Evolutionary conservation across 2,888 invertebrate species (phyloP), one percentile per base, ranked within the genome.

Genomic region (Acrobasis consociella): DNA sequence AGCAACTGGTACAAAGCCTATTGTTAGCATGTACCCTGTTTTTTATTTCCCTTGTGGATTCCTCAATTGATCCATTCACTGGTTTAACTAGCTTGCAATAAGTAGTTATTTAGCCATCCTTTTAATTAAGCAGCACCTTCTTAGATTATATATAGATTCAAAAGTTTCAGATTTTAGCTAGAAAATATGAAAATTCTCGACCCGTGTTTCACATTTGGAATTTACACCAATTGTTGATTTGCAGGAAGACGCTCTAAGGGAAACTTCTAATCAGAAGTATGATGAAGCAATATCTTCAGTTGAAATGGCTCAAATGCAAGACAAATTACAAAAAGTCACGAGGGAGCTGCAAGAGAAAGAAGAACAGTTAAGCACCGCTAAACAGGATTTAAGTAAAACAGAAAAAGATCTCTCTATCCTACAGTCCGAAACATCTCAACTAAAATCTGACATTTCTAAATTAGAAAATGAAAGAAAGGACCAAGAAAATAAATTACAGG

Each of bases 401-500:
- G 92, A 92, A 74, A 87, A 83, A 61, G 94, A 94, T 75, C 70
- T 90, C 0, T 78, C 84, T 8, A 82, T 80, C 61, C 60, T 88
- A 37, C 84, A 90, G 64, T 71, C 87, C 31, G 94, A 94, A 75
- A 77, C 82, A 37, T 74, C 69, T 69, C 89, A 81, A 68, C 73
- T 80, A 69, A 94, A 87, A 80, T 89, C 75, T 74, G 93, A 81
- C 83, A 83, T 87, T 78, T 81, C 68, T 73, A 94, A 85, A 71
- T 78, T 74, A 67, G 89, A 78, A 80, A 87, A 73, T 73, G 95
- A 92, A 77, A 94, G 89, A 61, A 96, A 95, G 69, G 95, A 95
- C 72, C 85, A 94, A 46, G 95, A 95, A 72, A 93, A 90, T 55
- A 94, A 95, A 70, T 88, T 93, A 65, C 93, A 94, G 82, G 86